phyloP scores from a whole-genome alignment of 2,888 invertebrate genomes.

The Drosophila meridionalis region DNA sequence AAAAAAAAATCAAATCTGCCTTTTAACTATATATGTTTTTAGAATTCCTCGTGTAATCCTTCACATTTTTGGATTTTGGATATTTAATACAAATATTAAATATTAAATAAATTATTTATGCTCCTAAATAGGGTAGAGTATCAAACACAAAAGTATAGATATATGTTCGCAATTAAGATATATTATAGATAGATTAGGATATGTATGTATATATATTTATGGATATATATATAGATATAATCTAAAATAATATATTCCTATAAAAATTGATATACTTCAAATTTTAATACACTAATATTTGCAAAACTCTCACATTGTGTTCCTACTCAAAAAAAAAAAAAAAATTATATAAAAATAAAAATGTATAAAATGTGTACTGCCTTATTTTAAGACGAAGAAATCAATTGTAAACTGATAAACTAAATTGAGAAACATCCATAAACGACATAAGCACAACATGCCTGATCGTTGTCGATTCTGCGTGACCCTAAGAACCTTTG shows the following conservation, averaged over 20 bases:
- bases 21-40: too few relatives aligned
- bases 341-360: background rate
- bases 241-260: background rate
- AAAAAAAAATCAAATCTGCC: too few relatives aligned
- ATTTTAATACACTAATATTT: background rate
- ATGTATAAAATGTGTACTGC: too few relatives aligned
- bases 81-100: too few relatives aligned
- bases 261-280: background rate
- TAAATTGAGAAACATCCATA: background rate
- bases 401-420: background rate
- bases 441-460: constrained; percentile 14
- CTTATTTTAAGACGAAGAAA: background rate
- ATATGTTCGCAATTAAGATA: too few relatives aligned
- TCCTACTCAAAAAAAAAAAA: constrained; percentile 1
- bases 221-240: background rate
- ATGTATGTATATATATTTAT: too few relatives aligned
- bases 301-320: background rate
- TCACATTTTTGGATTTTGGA: too few relatives aligned
- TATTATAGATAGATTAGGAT: too few relatives aligned
- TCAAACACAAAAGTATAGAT: too few relatives aligned
- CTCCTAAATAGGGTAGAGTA: too few relatives aligned
- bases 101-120: too few relatives aligned
- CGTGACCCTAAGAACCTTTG: constrained; percentile 22
- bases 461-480: background rate
- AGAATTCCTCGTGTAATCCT: too few relatives aligned